Base-by-base conservation (phyloP, 92 coral and sea anemone genomes). In the Umimayanthus chanpuru region DNA sequence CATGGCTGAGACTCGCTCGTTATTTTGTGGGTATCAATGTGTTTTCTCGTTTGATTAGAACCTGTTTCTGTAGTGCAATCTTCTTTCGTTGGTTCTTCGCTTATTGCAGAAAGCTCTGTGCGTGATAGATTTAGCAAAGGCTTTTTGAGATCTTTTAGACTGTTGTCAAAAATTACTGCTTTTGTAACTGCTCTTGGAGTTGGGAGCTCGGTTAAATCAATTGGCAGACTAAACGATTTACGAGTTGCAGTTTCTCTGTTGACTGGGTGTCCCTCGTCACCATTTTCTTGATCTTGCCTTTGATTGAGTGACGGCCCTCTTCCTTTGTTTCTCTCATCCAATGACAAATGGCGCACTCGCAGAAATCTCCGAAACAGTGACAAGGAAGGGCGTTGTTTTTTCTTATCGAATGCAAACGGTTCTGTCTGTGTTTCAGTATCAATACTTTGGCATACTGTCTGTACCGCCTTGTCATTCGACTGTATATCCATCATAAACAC, bases 391-490 rank as follows among this genome's bases (percentile, higher is more conserved):
- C 87, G 77, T 49, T 25, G 20, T 9, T 83, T 83, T 26, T 41
- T 83, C 8, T 29, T 43, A 25, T 28, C 26, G 21, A 70, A 21
- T 2, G 55, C 47, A 44, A 6, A 16, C 23, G 15, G 29, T 16
- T 89, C 80, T 25, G 92, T 86, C 67, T 89, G 92, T 12, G 89
- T 89, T 8, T 89, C 81, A 55, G 67, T 71, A 26, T 92, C 84
- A 21, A 55, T 26, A 18, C 82, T 86, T 21, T 15, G 71, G 38
- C 82, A 71, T 21, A 12, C 78, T 18, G 91, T 87, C 50, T 92
- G 94, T 6, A 86, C 82, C 11, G 92, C 92, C 77, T 92, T 92
- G 80, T 92, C 92, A 38, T 92, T 92, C 21, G 88, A 71, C 32
- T 80, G 78, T 49, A 88, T 16, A 5, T 81, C 92, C 80, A 92